phyloP scores from a whole-genome alignment of 1,140 invertebrate genomes.

The Maniola jurtina region DNA sequence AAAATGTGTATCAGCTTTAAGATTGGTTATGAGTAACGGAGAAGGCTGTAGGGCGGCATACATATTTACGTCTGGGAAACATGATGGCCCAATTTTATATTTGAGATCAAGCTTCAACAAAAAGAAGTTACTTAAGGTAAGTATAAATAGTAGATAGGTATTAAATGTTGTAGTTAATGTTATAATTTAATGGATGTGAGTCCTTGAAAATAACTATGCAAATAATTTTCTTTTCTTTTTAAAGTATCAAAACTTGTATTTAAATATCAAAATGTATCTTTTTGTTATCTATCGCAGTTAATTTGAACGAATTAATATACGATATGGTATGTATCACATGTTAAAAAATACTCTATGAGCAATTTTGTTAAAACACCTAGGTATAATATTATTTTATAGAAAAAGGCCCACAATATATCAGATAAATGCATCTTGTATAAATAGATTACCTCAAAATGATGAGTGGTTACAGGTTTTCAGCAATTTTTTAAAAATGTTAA shows the following conservation, averaged over 20 bases:
- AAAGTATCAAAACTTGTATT: background rate
- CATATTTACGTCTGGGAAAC: too few species aligned
- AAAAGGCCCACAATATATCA: slow-evolving; percentile 26
- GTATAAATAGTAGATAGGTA: slow-evolving; percentile 24
- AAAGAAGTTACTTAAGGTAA: background rate
- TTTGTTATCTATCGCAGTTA: background rate
- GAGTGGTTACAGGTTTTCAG: slow-evolving; percentile 7
- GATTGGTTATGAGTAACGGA: too few species aligned
- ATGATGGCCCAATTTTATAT: background rate
- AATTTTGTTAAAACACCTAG: slow-evolving; percentile 12
- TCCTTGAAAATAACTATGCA: background rate
- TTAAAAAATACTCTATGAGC: slow-evolving; percentile 14
- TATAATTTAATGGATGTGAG: slow-evolving; percentile 15
- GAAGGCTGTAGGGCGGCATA: too few species aligned
- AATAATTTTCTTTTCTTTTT: too few species aligned
- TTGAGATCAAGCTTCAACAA: slow-evolving; percentile 28
- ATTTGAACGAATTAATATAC: background rate
- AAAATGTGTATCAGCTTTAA: too few species aligned
- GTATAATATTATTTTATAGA: slow-evolving; percentile 15
- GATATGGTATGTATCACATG: background rate
- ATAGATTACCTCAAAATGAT: slow-evolving; percentile 28
- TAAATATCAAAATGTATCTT: background rate
- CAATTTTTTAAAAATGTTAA: slow-evolving; percentile 8
- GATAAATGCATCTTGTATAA: slow-evolving; percentile 13
- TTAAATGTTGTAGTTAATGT: slow-evolving; percentile 29